These are phyloP conservation scores for Trinorchestia longiramus DNA, from an alignment of 1,140 invertebrate genomes.

Conservation along the genomic window DNA sequence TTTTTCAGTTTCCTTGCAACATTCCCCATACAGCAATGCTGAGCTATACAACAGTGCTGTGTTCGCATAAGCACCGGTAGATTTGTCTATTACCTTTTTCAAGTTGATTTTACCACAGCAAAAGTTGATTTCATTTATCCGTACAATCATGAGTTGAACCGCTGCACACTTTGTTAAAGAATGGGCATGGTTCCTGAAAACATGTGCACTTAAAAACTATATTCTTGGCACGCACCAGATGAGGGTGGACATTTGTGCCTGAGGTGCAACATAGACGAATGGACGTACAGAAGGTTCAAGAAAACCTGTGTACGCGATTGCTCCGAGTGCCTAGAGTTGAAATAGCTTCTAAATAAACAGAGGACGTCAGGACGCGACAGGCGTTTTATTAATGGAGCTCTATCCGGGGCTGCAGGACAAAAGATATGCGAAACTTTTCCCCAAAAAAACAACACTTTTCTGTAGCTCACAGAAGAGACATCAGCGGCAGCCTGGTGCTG, in stretches of 20 bases:
- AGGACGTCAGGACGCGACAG: conserved; percentile 40
- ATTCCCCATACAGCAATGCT: no score
- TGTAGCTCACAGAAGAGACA: not conserved
- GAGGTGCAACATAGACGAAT: not conserved
- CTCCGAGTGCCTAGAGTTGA: not conserved
- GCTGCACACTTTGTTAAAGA: no score
- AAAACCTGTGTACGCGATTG: not conserved
- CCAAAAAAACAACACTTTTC: conserved; percentile 24
- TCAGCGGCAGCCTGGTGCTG: not conserved
- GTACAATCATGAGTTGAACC: no score
- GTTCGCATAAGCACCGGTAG: no score
- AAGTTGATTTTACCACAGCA: no score
- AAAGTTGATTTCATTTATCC: no score
- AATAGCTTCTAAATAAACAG: conserved; percentile 38
- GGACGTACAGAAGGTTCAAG: not conserved
- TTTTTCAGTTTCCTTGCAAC: no score
- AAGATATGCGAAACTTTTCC: conserved; percentile 43
- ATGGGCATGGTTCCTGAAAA: no score
- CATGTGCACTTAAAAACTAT: not conserved
- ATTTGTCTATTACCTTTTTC: no score
- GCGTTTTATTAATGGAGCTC: conserved; percentile 48
- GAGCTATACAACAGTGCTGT: no score
- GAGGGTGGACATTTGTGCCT: not conserved
- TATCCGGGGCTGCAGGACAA: conserved; percentile 42
- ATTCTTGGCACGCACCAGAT: not conserved